A percentile compares a stretch with the other conserved stretches of the same genome.
Evolutionary conservation across 2,888 invertebrate genomes (phyloP).

Genomic region (Leptinotarsa haldemani): DNA sequence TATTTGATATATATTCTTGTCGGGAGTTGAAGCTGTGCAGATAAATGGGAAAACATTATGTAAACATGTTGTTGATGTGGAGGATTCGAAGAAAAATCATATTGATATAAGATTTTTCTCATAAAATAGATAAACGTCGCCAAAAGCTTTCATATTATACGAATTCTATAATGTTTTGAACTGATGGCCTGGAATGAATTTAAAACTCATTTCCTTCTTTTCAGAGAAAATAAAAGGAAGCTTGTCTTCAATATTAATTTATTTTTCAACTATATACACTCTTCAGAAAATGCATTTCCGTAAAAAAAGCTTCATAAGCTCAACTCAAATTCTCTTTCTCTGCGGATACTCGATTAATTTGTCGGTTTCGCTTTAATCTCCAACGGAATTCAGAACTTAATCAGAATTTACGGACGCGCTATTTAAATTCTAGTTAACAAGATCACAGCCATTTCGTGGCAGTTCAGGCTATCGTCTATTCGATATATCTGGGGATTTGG

Average conservation of each 20-base stretch:
- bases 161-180: too few species aligned
- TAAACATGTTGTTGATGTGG: too few species aligned
- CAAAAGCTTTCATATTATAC: too few species aligned
- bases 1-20: too few species aligned
- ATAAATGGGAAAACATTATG: too few species aligned
- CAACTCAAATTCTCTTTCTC: slow-evolving; percentile 2
- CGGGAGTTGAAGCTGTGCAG: too few species aligned
- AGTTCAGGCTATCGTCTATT: slow-evolving; percentile 6
- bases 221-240: not conserved
- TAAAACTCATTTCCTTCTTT: not conserved
- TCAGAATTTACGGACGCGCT: slow-evolving; percentile 46
- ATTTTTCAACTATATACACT: not conserved
- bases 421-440: slow-evolving; percentile 49
- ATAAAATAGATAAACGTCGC: too few species aligned
- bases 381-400: slow-evolving; percentile 30
- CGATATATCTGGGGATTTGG: slow-evolving; percentile 11
- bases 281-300: not conserved
- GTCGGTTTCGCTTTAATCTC: slow-evolving; percentile 12
- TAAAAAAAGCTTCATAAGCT: not conserved
- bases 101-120: too few species aligned
- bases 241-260: too few species aligned
- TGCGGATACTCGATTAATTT: slow-evolving; percentile 12
- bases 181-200: too few species aligned
- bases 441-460: slow-evolving; percentile 45
- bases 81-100: too few species aligned